Conservation (phyloP, 2,113 vertebrate species). For the Leucopsar rothschildi region DNA sequence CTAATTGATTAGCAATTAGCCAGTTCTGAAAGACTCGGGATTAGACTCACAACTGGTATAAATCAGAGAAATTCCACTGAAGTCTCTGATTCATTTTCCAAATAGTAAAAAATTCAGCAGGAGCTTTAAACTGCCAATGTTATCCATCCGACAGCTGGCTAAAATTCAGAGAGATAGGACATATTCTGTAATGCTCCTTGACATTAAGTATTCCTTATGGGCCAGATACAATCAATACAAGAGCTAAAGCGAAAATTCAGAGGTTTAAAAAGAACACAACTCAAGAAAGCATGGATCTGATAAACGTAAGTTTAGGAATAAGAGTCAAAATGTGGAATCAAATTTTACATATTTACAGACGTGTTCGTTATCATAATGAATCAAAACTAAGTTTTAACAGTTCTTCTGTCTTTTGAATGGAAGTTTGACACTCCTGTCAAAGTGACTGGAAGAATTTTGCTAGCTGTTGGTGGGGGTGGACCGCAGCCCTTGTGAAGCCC, state of each 20-base stretch:
- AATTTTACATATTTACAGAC: background rate
- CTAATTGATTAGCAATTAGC: conserved; percentile 11
- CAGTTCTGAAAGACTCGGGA: background rate
- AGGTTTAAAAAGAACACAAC: background rate
- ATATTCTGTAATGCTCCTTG: background rate
- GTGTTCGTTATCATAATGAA: background rate
- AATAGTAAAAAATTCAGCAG: background rate
- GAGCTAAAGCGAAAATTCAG: background rate
- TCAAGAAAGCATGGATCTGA: background rate
- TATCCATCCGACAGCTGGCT: background rate
- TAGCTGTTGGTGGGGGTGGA: background rate
- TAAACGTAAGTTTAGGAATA: background rate
- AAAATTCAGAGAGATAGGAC: background rate
- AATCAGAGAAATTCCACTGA: background rate
- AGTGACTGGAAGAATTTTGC: background rate
- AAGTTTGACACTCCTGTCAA: background rate
- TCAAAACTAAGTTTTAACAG: background rate
- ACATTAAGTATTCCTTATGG: background rate
- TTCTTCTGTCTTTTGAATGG: background rate
- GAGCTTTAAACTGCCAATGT: background rate
- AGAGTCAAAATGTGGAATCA: background rate
- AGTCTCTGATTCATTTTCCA: conserved; percentile 3
- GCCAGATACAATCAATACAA: background rate
- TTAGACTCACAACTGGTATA: background rate
- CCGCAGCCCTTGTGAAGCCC: background rate